Base-by-base conservation (phyloP, 1,140 invertebrate species). In the Cydia pomonella region DNA sequence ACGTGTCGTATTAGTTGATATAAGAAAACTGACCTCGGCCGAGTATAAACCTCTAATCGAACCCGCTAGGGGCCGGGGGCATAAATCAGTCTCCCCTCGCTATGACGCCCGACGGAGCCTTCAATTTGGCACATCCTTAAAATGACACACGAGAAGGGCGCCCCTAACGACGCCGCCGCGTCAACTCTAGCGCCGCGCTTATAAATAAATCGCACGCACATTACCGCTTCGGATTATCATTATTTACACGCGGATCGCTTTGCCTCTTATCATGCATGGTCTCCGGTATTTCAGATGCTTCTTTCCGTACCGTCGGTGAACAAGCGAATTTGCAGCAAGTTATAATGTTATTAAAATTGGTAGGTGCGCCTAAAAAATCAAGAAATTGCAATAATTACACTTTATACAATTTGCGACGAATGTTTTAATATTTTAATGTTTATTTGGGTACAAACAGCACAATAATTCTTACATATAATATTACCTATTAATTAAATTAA, bases 51-150 rank as follows among this genome's bases (percentile, higher is more conserved):
- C 85, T 87, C 83, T 90, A 87, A 90, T 90, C 85, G 86, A 88
- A 91, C 82, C 79, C 81, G 78, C 63, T 73, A 69, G 77, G 82
- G 83, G 83, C 82, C 78, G 78, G 77, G 75, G 77, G 87, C 86
- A 92, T 92, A 92, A 91, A 92, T 92, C 91, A 92, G 90, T 63
- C 87, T 86, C 90, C 90, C 88, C 89, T 86, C 82, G 81, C 84
- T 83, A 88, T 91, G 86, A 87, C 88, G 87, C 87, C 86, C 84
- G 82, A 76, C 85, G 89, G 89, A 92, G 87, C 88, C 91, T 92
- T 92, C 91, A 92, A 92, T 92, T 92, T 92, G 88, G 87, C 87
- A 92, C 91, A 92, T 92, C 91, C 91, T 92, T 92, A 92, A 92
- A 92, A 92, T 92, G 91, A 92, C 90, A 92, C 87, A 92, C 87